phyloP scores from a whole-genome alignment of 2,797 vertebrate species.

The Luscinia megarhynchos region DNA sequence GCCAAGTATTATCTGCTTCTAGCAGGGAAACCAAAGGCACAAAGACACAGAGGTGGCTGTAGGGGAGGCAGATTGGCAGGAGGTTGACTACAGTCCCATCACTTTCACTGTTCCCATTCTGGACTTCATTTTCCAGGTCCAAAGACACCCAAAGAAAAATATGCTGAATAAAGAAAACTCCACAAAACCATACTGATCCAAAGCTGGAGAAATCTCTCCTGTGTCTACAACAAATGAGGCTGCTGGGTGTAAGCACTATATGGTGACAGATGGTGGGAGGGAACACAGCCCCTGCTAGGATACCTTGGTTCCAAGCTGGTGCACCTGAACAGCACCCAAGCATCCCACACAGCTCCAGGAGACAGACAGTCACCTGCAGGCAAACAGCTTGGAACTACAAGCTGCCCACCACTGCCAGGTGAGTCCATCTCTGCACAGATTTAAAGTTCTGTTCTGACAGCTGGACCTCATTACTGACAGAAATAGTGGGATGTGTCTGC shows the following conservation, averaged over 20 bases:
- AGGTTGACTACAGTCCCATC: background rate
- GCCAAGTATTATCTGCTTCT: background rate
- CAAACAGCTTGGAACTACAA: background rate
- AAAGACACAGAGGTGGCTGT: background rate
- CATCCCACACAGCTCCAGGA: background rate
- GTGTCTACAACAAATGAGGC: background rate
- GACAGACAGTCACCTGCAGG: background rate
- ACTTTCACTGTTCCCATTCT: background rate
- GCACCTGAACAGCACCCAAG: background rate
- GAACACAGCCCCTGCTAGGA: background rate
- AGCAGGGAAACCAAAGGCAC: background rate
- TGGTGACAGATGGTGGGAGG: background rate
- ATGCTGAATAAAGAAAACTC: fast-evolving
- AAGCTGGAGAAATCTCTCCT: background rate
- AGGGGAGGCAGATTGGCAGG: background rate
- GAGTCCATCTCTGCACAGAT: background rate
- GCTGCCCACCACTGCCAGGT: background rate
- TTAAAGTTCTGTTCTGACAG: background rate
- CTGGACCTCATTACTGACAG: background rate
- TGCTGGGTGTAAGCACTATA: background rate
- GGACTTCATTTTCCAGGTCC: background rate
- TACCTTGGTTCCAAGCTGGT: background rate
- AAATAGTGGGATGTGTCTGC: background rate
- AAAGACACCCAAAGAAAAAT: background rate
- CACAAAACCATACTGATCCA: background rate